A percentile compares a stretch with the other conserved stretches of the same genome.
phyloP scores from a whole-genome alignment of 2,888 invertebrate genomes.

The Tenodera sinensis region DNA sequence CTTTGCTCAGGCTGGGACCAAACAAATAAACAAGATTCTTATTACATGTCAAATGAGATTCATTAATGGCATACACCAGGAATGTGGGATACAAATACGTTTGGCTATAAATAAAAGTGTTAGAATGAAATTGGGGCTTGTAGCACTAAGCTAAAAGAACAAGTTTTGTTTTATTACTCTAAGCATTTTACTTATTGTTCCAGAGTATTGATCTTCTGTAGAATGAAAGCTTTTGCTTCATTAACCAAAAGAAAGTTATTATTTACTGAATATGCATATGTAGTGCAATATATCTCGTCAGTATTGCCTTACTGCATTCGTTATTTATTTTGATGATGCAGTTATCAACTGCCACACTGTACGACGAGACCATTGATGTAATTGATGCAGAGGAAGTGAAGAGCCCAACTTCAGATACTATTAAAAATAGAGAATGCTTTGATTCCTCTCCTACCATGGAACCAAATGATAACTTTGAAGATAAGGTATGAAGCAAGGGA shows the following conservation, averaged over 20 bases:
- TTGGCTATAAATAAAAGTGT: no score
- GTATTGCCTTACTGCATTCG: background rate
- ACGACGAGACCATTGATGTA: constrained; percentile 58
- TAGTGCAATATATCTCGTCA: background rate
- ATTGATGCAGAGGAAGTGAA: constrained; percentile 56
- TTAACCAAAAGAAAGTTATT: background rate
- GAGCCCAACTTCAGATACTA: constrained; percentile 43
- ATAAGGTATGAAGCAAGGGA: background rate
- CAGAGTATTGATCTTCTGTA: no score
- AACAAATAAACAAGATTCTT: no score
- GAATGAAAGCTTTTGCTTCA: background rate
- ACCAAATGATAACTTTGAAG: background rate
- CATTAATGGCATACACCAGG: no score
- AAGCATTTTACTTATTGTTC: no score
- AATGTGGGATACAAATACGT: no score
- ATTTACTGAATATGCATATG: background rate
- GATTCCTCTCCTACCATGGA: background rate
- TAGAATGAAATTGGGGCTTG: no score
- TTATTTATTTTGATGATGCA: background rate
- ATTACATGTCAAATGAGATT: no score
- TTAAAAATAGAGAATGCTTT: constrained; percentile 2
- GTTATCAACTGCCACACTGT: constrained; percentile 40
- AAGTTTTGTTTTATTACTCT: no score
- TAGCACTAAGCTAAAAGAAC: no score
- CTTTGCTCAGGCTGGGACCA: no score